phyloP scores from a whole-genome alignment of 2,797 vertebrate genomes.

The Poeciliopsis gracilis region DNA sequence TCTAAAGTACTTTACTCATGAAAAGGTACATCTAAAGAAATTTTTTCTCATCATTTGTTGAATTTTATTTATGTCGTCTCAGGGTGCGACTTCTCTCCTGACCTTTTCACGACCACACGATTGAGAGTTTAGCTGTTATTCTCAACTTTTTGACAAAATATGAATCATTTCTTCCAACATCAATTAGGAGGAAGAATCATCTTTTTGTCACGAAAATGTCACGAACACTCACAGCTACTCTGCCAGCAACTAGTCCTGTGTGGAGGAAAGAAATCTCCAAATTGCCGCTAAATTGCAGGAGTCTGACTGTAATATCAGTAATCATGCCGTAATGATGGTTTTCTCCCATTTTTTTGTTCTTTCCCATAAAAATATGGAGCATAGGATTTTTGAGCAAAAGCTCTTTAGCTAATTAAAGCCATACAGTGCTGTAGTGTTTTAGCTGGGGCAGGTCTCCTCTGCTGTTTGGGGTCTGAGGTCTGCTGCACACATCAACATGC shows the following conservation, averaged over 20 bases:
- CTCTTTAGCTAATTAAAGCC: conserved; percentile 54
- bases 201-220: conserved; percentile 26
- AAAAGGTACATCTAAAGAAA: not conserved
- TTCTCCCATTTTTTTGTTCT: not conserved
- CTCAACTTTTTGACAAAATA: conserved; percentile 18
- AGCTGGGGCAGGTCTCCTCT: conserved; percentile 26
- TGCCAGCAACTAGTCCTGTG: conserved; percentile 48
- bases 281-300: conserved; percentile 67
- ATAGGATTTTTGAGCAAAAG: conserved; percentile 36
- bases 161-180: conserved; percentile 15
- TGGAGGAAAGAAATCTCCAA: conserved; percentile 52
- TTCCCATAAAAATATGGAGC: conserved; percentile 9
- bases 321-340: conserved; percentile 49
- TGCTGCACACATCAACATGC: conserved; percentile 51
- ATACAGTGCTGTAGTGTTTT: conserved; percentile 41
- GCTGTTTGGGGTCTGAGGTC: conserved; percentile 54
- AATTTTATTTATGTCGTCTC: not conserved
- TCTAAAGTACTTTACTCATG: not conserved
- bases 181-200: conserved; percentile 30
- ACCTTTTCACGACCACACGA: not conserved
- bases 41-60: not conserved
- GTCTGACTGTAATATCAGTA: conserved; percentile 64
- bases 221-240: conserved; percentile 18
- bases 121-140: conserved; percentile 6
- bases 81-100: not conserved